Percentiles rank a stretch among this genome's conserved stretches.
These are phyloP conservation scores for Spodoptera litura DNA, from an alignment of 1,140 invertebrate genomes.

Conservation along the genomic window DNA sequence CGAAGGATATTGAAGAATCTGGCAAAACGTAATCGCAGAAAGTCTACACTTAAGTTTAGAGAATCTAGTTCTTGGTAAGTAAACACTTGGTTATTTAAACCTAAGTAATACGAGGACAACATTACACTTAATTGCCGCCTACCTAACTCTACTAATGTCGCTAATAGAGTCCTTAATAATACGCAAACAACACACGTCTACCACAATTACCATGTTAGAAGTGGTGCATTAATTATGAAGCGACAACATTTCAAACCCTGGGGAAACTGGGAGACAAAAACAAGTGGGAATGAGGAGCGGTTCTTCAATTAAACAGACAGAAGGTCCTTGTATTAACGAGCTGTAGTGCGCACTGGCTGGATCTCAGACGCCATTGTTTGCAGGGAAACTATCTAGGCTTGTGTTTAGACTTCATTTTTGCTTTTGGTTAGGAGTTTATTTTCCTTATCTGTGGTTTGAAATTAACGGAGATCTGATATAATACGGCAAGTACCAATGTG, in stretches of 20 bases:
- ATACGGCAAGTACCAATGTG: too few species aligned
- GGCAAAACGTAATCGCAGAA: not conserved
- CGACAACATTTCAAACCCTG: constrained; percentile 18
- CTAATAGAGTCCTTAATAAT: constrained; percentile 29
- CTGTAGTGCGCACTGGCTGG: constrained; percentile 23
- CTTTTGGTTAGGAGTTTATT: too few species aligned
- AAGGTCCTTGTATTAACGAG: constrained; percentile 39
- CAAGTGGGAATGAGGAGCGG: constrained; percentile 12
- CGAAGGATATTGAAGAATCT: constrained; percentile 13
- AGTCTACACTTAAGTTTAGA: too few species aligned
- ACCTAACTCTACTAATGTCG: not conserved
- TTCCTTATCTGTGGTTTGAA: too few species aligned
- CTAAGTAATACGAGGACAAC: not conserved
- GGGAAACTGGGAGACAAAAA: constrained; percentile 14
- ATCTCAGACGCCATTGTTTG: constrained; percentile 37
- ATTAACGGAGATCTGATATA: too few species aligned
- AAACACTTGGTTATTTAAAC: not conserved
- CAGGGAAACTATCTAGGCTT: constrained; percentile 9
- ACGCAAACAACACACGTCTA: constrained; percentile 24
- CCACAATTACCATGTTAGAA: constrained; percentile 31
- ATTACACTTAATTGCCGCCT: constrained; percentile 1
- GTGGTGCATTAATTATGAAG: constrained; percentile 37
- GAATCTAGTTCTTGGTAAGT: not conserved
- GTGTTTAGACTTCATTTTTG: not conserved
- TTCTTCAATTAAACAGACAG: constrained; percentile 43